A percentile compares a stretch with the other conserved stretches of the same genome.
These are phyloP conservation scores for Bettongia penicillata DNA, from an alignment of 2,113 vertebrate genomes.

Conservation along the genomic window DNA sequence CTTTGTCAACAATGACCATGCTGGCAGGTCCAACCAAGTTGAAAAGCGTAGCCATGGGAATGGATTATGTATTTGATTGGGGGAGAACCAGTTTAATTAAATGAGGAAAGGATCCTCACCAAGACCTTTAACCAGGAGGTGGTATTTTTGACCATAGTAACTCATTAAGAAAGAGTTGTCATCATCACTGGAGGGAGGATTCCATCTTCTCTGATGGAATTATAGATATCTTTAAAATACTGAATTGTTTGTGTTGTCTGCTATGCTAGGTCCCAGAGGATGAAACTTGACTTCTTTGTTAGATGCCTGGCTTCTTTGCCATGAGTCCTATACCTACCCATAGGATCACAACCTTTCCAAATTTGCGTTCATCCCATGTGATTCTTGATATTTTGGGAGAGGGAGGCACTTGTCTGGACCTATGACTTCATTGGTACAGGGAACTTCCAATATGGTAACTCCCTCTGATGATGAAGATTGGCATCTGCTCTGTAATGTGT, in stretches of 20 bases:
- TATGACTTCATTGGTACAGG: too few species aligned
- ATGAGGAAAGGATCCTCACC: not conserved
- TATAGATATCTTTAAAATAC: not conserved
- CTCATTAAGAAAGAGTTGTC: not conserved
- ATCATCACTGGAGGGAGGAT: not conserved
- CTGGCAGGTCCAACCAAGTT: not conserved
- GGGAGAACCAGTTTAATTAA: not conserved
- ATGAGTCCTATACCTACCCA: not conserved
- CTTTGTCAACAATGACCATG: not conserved
- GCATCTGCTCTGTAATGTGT: too few species aligned
- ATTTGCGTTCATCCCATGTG: not conserved
- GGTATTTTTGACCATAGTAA: not conserved
- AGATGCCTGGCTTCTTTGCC: not conserved
- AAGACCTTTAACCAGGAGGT: not conserved
- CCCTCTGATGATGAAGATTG: too few species aligned
- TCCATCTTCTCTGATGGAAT: not conserved
- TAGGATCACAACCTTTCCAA: not conserved
- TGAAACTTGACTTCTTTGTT: not conserved
- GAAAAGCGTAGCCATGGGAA: not conserved
- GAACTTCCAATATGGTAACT: too few species aligned
- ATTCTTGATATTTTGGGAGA: not conserved
- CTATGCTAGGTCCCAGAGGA: not conserved
- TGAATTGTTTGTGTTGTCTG: not conserved
- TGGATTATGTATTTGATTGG: not conserved
- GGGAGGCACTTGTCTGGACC: too few species aligned